Base-by-base conservation (phyloP, 2,888 invertebrate species). In the Tetragnatha montana region DNA sequence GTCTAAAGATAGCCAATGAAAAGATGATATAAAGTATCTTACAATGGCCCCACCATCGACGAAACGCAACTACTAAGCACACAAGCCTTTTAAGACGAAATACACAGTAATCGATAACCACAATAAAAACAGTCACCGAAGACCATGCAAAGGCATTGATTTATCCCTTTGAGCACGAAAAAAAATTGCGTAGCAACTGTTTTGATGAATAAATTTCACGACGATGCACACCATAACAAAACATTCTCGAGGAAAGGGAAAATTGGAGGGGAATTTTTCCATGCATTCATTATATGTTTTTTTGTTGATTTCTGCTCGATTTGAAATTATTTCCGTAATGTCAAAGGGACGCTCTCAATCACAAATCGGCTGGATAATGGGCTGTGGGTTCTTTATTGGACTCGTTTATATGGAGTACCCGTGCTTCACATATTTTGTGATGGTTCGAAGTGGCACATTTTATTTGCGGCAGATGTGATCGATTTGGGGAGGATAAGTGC, bases 151-250 rank as follows among this genome's bases (percentile, higher is more conserved):
- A 60, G 19, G 12, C 70, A 78, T 78, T 79, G 78, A 78, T 78
- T 85, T 85, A 51, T 50, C 85, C 71, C 79, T 85, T 85, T 79
- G 35, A 35, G 47, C 47, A n/a, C 22, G 22, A 71, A 21, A 76
- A 50, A 51, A 71, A 85, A 85, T 60, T 85, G 85, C 85, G 76
- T 85, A 85, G 85, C 85, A 85, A 85, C 85, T 51, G 51, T 14
- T 19, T 17, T 21, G 49, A 70, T 85, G 70, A 85, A 85, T 85
- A 85, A 82, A 73, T 73, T 71, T 14, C 21, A n/a, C 51, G 78
- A 71, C 19, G 51, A 71, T 71, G 79, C 47, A n/a, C 76, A 75
- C 4, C 74, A 69, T 19, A n/a, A 82, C 73, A 73, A 73, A 73
- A 73, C 21, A 35, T 21, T 19, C 17, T 17, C 4, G 60, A 7